phyloP scores from a whole-genome alignment of 2,113 vertebrate species.

The Lophochroa leadbeateri region DNA sequence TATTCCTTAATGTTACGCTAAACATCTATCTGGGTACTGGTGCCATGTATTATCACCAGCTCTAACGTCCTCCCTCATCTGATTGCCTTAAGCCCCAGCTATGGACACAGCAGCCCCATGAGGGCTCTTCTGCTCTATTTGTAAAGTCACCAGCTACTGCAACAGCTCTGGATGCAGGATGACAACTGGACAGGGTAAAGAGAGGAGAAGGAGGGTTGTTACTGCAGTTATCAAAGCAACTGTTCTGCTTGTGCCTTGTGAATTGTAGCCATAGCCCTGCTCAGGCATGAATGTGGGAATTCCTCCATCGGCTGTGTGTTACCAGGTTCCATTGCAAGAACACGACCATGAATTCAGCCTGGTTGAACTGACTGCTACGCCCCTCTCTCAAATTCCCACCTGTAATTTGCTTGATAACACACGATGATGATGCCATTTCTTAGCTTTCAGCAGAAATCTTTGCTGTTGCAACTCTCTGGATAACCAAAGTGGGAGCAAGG shows the following conservation, averaged over 20 bases:
- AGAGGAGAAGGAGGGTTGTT: not conserved
- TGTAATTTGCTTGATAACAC: not conserved
- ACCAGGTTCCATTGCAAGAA: not conserved
- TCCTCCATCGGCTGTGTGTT: rapidly evolving
- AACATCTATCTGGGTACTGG: rapidly evolving
- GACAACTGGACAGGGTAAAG: not conserved
- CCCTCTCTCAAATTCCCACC: not conserved
- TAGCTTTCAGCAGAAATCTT: not conserved
- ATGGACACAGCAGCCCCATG: rapidly evolving
- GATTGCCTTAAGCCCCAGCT: not conserved
- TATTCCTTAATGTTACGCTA: too few species aligned
- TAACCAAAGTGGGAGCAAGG: not conserved
- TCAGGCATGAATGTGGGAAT: not conserved
- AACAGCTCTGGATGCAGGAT: not conserved
- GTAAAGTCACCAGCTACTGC: not conserved
- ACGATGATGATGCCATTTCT: not conserved
- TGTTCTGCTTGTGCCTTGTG: not conserved
- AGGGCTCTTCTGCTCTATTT: not conserved
- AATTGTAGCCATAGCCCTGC: not conserved
- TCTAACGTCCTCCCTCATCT: not conserved
- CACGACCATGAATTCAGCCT: not conserved
- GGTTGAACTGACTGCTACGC: not conserved
- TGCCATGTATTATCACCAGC: not conserved
- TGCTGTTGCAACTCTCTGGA: not conserved
- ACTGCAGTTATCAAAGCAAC: not conserved